These are phyloP conservation scores for Anas platyrhynchos DNA, from an alignment of 2,113 vertebrate species.

Conservation along the genomic window DNA sequence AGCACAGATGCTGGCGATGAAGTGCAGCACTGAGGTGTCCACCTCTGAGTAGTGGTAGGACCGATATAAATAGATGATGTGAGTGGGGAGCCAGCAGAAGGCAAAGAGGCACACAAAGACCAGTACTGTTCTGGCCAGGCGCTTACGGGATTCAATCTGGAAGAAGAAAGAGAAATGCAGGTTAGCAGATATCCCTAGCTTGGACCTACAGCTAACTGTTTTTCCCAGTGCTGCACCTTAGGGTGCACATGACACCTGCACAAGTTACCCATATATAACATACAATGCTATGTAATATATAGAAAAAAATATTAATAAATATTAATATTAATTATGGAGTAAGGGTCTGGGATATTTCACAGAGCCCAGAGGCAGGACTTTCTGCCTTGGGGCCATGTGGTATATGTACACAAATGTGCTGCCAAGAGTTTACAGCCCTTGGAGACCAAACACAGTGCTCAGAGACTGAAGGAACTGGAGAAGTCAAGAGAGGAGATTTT, in stretches of 20 bases:
- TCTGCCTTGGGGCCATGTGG: not conserved
- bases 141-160: constrained; percentile 93
- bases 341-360: constrained; percentile 16
- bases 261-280: not conserved
- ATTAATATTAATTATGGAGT: not conserved
- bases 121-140: constrained; percentile 93
- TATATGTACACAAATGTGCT: not conserved
- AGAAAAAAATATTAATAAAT: not conserved
- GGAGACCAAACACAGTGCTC: not conserved
- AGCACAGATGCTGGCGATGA: constrained; percentile 87
- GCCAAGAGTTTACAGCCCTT: not conserved
- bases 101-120: constrained; percentile 96
- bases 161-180: not conserved
- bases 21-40: constrained; percentile 92
- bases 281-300: not conserved
- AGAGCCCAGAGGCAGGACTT: not conserved
- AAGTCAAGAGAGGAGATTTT: not conserved
- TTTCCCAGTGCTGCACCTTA: not conserved
- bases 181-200: not conserved
- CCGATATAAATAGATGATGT: constrained; percentile 93
- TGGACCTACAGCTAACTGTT: not conserved
- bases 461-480: not conserved
- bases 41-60: constrained; percentile 94
- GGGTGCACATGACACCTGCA: not conserved
- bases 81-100: constrained; percentile 95